Evolutionary conservation across 2,797 vertebrate species (phyloP).

Genomic region (Squalus acanthias): DNA sequence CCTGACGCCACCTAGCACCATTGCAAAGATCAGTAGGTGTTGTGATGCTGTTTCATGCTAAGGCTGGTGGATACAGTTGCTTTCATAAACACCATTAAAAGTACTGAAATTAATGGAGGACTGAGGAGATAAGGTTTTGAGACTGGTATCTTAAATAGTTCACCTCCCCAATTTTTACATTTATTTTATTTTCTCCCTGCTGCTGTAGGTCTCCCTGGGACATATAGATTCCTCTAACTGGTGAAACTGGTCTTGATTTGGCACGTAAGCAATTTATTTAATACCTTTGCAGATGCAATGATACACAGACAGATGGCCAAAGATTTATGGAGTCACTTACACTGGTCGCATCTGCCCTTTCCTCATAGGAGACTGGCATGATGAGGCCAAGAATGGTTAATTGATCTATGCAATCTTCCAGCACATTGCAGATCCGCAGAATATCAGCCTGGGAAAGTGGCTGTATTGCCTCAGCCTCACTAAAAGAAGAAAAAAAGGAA

Average conservation of each 20-base stretch:
- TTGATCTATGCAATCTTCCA: constrained; percentile 64
- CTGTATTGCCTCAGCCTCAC: constrained; percentile 32
- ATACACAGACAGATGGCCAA: not conserved
- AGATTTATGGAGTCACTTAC: constrained; percentile 42
- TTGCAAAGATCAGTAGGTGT: not conserved
- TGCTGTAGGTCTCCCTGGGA: not conserved
- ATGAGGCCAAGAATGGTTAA: constrained; percentile 65
- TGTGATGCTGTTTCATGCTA: not conserved
- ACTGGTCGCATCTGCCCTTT: constrained; percentile 42
- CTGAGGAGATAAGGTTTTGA: not conserved
- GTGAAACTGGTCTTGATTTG: not conserved
- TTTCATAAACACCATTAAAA: not conserved
- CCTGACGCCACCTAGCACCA: not conserved
- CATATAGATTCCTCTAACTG: constrained; percentile 7
- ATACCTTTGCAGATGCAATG: not conserved
- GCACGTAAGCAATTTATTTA: not conserved
- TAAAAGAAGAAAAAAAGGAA: not conserved
- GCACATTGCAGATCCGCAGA: constrained; percentile 57
- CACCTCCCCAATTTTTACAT: not conserved
- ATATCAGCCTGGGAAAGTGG: constrained; percentile 51
- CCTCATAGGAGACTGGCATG: constrained; percentile 47
- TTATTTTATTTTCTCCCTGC: not conserved
- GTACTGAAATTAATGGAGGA: not conserved
- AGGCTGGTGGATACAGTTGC: not conserved
- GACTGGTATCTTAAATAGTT: not conserved